Base-by-base conservation (phyloP, 2,113 vertebrate genomes). In the Riparia riparia region DNA sequence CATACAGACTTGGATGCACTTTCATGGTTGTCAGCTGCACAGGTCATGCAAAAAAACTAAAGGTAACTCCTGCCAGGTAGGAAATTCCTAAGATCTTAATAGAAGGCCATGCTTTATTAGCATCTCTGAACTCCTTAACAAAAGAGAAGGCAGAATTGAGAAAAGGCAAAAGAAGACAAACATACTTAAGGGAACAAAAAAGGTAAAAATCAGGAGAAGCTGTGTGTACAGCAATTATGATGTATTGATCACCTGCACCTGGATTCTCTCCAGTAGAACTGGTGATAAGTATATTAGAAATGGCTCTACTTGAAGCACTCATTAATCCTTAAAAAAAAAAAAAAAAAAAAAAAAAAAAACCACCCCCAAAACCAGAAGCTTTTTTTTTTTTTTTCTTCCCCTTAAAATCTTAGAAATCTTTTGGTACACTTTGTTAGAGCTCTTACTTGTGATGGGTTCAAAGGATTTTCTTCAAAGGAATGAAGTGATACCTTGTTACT, bases 261-360 rank as follows among this genome's bases (percentile, higher is more conserved):
- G 58, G 76, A 42, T 89, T 73, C 6, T 73, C 4, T 90, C 71
- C 58, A 45, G 50, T 6, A 72, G 37, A 86, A 53, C 5, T 51
- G 32, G 7, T 80, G 50, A 57, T 42, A 68, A 64, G 14, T 34
- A 5, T 20, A 7, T 78, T 74, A 78, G 41, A 14, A 76, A 29
- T 76, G 22, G 28, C 37, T 76, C 5, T 82, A 22, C 31, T 42
- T 80, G 53, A 14, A 88, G 24, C 7, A 34, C 17, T 89, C 19
- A 72, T 69, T 90, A 76, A 76, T 89, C 37, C 65, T 47, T 72
- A 82, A 2, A 69, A 0, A 1, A 50, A 2, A 69, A 0, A 1
- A 37, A 21, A 49, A 65, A 83, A 72, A 21, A 49, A 65, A 83
- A 72, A 50, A 2, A 69, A 0, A 1, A 1, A n/a, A n/a, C n/a